Evolutionary conservation across 1,140 invertebrate genomes (phyloP).

Genomic region (Drosophila sproati): DNA sequence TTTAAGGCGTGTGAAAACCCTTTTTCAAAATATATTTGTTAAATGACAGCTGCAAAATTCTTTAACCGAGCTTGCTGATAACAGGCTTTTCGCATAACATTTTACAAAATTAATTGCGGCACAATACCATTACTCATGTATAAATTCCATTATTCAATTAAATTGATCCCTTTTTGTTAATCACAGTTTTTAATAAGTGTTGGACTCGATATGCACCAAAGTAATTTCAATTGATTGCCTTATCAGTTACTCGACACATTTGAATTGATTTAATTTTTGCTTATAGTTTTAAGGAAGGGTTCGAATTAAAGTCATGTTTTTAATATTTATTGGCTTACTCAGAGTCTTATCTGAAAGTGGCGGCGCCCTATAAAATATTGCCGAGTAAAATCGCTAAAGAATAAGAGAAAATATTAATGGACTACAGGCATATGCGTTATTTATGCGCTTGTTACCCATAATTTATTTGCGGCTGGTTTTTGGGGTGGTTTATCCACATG

Average conservation of each 20-base stretch:
- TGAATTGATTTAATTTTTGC: not conserved
- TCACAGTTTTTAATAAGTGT: too few species aligned
- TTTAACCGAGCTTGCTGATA: too few species aligned
- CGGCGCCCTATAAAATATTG: conserved; percentile 32
- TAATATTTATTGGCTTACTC: conserved; percentile 17
- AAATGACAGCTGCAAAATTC: too few species aligned
- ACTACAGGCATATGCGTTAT: conserved; percentile 44
- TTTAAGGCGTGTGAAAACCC: too few species aligned
- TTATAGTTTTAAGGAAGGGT: not conserved
- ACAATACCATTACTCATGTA: too few species aligned
- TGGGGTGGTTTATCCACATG: conserved; percentile 3
- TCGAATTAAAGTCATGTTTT: conserved; percentile 11
- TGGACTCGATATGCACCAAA: not conserved
- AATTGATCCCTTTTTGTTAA: too few species aligned
- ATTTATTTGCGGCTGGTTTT: conserved; percentile 28
- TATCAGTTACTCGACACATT: not conserved
- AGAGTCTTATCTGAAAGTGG: conserved; percentile 20
- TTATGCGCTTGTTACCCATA: conserved; percentile 35
- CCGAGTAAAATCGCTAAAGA: conserved; percentile 5
- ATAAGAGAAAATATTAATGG: conserved; percentile 27
- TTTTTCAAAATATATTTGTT: too few species aligned
- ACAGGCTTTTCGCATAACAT: too few species aligned
- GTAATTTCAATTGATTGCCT: not conserved
- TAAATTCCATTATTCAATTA: too few species aligned
- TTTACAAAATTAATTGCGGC: too few species aligned